phyloP scores from a whole-genome alignment of 2,888 invertebrate genomes.

The Pilophorus perplexus region DNA sequence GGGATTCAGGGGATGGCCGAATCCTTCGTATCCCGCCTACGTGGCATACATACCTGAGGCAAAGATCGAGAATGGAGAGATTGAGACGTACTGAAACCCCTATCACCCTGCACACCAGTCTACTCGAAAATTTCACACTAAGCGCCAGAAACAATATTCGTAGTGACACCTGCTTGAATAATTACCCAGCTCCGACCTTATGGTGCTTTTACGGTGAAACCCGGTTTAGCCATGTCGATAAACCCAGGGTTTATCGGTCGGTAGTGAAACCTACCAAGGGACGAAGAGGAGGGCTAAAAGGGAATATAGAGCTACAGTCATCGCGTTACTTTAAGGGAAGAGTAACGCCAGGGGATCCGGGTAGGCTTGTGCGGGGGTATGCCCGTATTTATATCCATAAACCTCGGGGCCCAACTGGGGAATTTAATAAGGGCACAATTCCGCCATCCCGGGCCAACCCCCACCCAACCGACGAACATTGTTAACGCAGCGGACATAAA shows the following conservation, averaged over 20 bases:
- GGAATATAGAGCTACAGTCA: no score
- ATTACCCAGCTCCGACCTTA: background rate
- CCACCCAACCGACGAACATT: conserved; percentile 17
- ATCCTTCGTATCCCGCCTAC: conserved; percentile 17
- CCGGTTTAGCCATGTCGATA: no score
- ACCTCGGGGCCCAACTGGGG: conserved; percentile 16
- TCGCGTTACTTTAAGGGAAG: no score
- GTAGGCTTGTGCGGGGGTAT: no score
- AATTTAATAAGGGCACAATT: conserved; percentile 28
- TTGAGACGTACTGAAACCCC: no score
- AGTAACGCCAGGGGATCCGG: no score
- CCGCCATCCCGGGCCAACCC: background rate
- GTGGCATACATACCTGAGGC: conserved; percentile 10
- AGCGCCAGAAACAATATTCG: no score
- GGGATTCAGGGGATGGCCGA: background rate
- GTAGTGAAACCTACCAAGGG: no score
- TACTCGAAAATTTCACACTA: no score
- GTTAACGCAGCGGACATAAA: conserved; percentile 11
- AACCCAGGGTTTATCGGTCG: conserved; percentile 10
- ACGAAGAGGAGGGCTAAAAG: no score
- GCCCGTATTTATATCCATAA: conserved; percentile 19
- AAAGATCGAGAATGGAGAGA: conserved; percentile 9
- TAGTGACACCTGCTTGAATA: background rate
- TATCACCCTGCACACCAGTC: no score
- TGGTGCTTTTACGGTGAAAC: background rate